Percentiles rank a stretch among this genome's conserved stretches.
These are phyloP conservation scores for Rhinoraja longicauda DNA, from an alignment of 2,797 vertebrate species.

Conservation along the genomic window DNA sequence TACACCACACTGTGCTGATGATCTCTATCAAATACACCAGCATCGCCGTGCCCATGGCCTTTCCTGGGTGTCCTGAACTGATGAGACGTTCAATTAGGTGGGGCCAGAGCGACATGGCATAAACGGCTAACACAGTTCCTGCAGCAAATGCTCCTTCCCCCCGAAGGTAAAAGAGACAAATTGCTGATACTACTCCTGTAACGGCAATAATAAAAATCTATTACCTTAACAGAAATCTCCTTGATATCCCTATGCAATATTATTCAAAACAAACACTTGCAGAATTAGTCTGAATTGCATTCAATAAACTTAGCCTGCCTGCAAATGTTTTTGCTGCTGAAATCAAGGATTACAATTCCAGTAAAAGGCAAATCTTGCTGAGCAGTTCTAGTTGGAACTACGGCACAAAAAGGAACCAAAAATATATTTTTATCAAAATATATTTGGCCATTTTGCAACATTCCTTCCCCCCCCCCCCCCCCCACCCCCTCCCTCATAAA, in stretches of 20 bases:
- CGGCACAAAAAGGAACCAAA: too few species aligned
- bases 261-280: not conserved
- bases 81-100: constrained; percentile 48
- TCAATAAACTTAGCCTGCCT: not conserved
- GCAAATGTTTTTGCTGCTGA: not conserved
- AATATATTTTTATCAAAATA: not conserved
- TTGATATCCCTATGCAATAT: not conserved
- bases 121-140: constrained; percentile 53
- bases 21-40: constrained; percentile 50
- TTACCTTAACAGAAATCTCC: not conserved
- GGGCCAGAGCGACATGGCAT: constrained; percentile 55
- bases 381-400: not conserved
- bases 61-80: constrained; percentile 51
- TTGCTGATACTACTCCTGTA: constrained; percentile 52
- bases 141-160: constrained; percentile 55
- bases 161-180: constrained; percentile 54
- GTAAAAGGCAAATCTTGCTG: not conserved
- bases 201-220: constrained; percentile 3
- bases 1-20: constrained; percentile 61
- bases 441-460: not conserved
- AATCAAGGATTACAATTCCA: not conserved
- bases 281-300: not conserved
- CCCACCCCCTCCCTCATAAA: too few species aligned
- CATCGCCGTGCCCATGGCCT: constrained; percentile 55
- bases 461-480: not conserved